Evolutionary conservation across 1,140 invertebrate species (phyloP).

Genomic region (Homarus americanus): DNA sequence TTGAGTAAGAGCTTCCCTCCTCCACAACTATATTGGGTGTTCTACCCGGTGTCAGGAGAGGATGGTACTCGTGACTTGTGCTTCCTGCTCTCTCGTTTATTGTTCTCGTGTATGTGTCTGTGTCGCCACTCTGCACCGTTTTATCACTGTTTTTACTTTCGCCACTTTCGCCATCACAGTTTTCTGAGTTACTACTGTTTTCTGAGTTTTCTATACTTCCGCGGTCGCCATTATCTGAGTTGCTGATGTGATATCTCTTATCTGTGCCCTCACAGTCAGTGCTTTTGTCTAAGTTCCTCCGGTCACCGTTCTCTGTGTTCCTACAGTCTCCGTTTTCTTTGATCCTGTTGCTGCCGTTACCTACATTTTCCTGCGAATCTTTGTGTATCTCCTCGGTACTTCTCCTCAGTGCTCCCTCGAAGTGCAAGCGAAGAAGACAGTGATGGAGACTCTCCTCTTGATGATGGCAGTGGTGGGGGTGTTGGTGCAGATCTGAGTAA

Average conservation of each 20-base stretch:
- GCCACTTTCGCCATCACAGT: no score
- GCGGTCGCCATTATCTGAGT: neutral
- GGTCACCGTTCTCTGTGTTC: no score
- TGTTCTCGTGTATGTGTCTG: neutral
- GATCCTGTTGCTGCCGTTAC: no score
- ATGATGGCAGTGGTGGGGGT: slow-evolving; percentile 10
- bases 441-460: slow-evolving; percentile 51
- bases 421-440: slow-evolving; percentile 32
- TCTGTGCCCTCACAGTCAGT: no score
- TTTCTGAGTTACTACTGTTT: no score
- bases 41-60: neutral
- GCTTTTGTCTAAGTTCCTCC: no score
- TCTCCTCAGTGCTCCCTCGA: slow-evolving; percentile 27
- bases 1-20: neutral
- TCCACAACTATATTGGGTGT: neutral
- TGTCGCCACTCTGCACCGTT: neutral
- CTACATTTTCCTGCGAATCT: neutral
- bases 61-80: neutral
- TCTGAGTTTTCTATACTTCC: neutral
- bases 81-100: neutral
- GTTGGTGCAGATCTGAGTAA: neutral
- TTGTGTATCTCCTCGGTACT: slow-evolving; percentile 15
- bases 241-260: no score
- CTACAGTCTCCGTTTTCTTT: no score
- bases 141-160: no score